A percentile compares a stretch with the other conserved stretches of the same genome.
phyloP scores from a whole-genome alignment of 2,888 invertebrate species.

The Cheilosia vulpina region DNA sequence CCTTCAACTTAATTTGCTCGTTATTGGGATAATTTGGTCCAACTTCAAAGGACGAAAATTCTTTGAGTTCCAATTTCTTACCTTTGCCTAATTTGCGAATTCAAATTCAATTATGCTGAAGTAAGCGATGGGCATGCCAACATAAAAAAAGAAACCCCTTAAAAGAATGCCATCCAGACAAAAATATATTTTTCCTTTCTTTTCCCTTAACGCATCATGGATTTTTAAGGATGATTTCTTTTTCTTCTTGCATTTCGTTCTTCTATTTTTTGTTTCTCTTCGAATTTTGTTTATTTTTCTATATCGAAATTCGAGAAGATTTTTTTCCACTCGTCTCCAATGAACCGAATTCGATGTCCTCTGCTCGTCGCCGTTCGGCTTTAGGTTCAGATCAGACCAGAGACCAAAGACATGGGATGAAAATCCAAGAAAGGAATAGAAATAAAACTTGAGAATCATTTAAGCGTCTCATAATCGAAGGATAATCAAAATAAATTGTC shows the following conservation, averaged over 20 bases:
- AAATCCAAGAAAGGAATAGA: neutral
- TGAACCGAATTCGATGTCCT: constrained; percentile 38
- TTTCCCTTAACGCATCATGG: constrained; percentile 56
- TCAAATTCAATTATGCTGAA: constrained; percentile 50
- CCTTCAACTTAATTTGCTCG: constrained; percentile 9
- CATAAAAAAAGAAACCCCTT: neutral
- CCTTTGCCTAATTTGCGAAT: constrained; percentile 36
- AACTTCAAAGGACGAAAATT: neutral
- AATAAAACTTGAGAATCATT: constrained; percentile 37
- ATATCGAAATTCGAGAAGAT: constrained; percentile 12
- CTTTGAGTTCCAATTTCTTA: neutral
- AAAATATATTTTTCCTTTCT: constrained; percentile 11
- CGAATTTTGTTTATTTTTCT: constrained; percentile 21
- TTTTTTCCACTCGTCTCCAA: constrained; percentile 13
- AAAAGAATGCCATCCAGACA: neutral
- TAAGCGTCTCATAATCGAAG: constrained; percentile 60
- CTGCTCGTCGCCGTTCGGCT: too few species aligned
- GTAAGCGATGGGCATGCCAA: constrained; percentile 24
- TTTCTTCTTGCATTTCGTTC: neutral
- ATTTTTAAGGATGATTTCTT: constrained; percentile 35
- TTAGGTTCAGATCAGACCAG: too few species aligned
- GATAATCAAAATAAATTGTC: constrained; percentile 64
- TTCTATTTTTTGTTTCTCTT: neutral
- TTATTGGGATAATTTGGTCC: neutral
- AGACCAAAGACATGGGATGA: neutral